Evolutionary conservation across 2,888 invertebrate species (phyloP), one percentile per base, ranked within the genome.

Genomic region (Gisinianus flammeolus): DNA sequence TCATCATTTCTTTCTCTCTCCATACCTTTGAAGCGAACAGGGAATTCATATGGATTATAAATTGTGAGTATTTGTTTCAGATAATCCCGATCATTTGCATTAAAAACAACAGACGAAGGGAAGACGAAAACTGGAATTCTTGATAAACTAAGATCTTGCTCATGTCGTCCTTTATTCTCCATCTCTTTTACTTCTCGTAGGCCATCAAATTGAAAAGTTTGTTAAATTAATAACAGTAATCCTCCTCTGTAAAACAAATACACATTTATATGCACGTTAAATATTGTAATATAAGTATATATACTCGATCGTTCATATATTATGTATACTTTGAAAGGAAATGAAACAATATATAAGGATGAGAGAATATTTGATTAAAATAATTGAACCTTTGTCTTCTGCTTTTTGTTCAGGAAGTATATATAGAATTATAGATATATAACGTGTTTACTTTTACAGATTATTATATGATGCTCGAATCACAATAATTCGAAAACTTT

Each of bases 31-130:
- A 83, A 84, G 33, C 81, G 70, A 19, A 84, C 82, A 2, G 82
- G 81, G 73, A 84, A 84, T 26, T 83, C 84, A 79, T 84, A 84
- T 16, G 84, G 83, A 76, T 84, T 84, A 69, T 83, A 84, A 79
- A 84, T 83, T 0, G 84, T 84, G 26, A 84, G 73, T 44, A 84
- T 80, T 44, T 84, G 84, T 66, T 83, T 83, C 26, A 81, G 66
- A 62, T 79, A 78, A 54, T 83, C 83, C 64, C 83, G 79, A 26
- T 84, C 83, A 64, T 77, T 71, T 24, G 83, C 82, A 58, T 81
- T 83, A 58, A 83, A 83, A 73, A 79, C 80, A 22, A 84, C 77
- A 10, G 78, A 70, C 3, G 83, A 79, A 16, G 84, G 84, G 71
- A 81, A 83, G 30, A 82, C 82, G 67, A 84, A 84, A 0, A 84